Evolutionary conservation across 2,888 invertebrate genomes (phyloP).

Genomic region (Petrolisthes manimaculis): DNA sequence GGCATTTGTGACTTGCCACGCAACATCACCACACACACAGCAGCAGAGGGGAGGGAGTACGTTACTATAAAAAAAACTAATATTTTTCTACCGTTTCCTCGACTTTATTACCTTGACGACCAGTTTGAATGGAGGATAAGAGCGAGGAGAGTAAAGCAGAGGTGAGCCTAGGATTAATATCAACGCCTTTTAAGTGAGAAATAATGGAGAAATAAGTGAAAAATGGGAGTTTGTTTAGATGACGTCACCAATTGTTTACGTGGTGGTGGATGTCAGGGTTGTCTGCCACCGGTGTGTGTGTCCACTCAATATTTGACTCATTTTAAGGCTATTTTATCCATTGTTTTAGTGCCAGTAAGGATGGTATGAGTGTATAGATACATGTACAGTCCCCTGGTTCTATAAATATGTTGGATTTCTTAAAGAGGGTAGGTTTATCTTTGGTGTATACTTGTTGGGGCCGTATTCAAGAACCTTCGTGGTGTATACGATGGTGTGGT

Average conservation of each 20-base stretch:
- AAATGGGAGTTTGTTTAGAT: not conserved
- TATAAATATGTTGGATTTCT: too few relatives aligned
- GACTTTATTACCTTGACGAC: not conserved
- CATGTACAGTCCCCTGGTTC: too few relatives aligned
- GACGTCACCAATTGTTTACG: conserved; percentile 9
- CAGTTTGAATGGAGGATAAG: not conserved
- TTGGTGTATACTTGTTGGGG: not conserved
- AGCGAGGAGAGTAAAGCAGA: conserved; percentile 9
- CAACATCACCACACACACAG: conserved; percentile 25
- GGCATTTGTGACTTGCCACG: conserved; percentile 30
- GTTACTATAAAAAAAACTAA: not conserved
- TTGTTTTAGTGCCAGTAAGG: not conserved
- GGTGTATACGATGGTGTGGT: too few relatives aligned
- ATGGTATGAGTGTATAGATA: not conserved
- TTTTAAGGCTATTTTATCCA: not conserved
- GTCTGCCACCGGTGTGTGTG: not conserved
- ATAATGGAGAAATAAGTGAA: not conserved
- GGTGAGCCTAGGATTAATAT: not conserved
- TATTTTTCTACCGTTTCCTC: not conserved
- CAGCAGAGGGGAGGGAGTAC: not conserved
- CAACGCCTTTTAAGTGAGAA: not conserved
- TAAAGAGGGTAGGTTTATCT: not conserved
- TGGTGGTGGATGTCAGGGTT: not conserved
- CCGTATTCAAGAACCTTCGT: not conserved
- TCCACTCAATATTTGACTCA: not conserved